phyloP scores from a whole-genome alignment of 53 echinoderm and acorn worm species.

The Echinometra lucunter region DNA sequence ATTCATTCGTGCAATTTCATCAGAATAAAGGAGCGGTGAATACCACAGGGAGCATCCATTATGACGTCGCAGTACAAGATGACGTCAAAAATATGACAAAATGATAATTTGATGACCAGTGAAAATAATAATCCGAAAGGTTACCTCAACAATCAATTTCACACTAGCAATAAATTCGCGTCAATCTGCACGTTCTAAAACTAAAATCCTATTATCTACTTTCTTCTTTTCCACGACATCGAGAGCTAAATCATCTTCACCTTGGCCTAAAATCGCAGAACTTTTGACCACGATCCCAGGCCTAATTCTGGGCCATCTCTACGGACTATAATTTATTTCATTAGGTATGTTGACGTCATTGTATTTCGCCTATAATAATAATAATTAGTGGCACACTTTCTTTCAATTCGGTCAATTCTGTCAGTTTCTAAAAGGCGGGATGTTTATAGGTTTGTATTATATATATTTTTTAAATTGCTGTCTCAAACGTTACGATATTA shows the following conservation, averaged over 20 bases:
- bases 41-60: background rate
- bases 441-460: too few relatives aligned
- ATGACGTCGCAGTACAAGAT: slow-evolving; percentile 5
- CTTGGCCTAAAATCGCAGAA: slow-evolving; percentile 7
- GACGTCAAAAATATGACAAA: slow-evolving; percentile 23
- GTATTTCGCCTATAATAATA: background rate
- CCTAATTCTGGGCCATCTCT: background rate
- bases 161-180: background rate
- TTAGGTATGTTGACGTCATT: slow-evolving; percentile 1
- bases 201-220: background rate
- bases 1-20: too few relatives aligned
- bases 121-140: background rate
- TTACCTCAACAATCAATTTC: background rate
- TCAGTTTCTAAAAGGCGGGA: too few relatives aligned
- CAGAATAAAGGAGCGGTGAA: background rate
- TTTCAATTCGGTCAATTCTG: background rate
- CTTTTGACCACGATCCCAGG: slow-evolving; percentile 13
- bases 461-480: too few relatives aligned
- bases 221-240: background rate
- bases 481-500: too few relatives aligned
- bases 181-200: background rate
- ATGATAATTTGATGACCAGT: background rate
- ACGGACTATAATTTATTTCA: background rate
- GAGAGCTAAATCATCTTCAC: background rate
- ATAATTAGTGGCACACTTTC: background rate